Evolutionary conservation across 1,140 invertebrate species (phyloP), one percentile per base, ranked within the genome.

Genomic region (Drosophila truncata): DNA sequence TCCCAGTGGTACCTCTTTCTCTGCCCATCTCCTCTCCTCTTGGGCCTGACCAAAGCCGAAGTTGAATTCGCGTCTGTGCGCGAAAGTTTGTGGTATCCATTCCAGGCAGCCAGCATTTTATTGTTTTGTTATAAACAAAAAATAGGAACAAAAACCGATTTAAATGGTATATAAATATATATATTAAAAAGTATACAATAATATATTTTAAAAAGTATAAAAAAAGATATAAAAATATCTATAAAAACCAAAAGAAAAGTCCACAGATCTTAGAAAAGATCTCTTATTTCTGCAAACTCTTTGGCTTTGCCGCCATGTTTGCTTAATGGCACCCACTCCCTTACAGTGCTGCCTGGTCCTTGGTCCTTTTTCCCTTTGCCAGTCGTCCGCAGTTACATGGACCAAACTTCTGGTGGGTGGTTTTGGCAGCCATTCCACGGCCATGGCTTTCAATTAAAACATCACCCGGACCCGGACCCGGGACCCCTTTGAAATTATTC

Each of bases 391-490:
- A 25, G 63, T 44, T 59, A 65, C 31, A 25, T 16, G 59, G 33
- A 55, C 59, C 29, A 42, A 42, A 60, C 29, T 50, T 55, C 55
- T 31, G 27, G 64, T 50, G 44, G 63, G 31, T 52, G 47, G 41
- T 20, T 16, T 46, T 41, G 69, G 42, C 69, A 59, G 69, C 84
- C 84, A 88, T 88, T 80, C 78, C 72, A 44, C 23, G 54, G 77
- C 80, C 60, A 74, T 55, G 82, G 84, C 49, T 84, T 88, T 88
- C 84, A 88, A 88, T 88, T 88, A 88, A 88, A 88, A 85, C 81
- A 88, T 88, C 84, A 88, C 69, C 79, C 70, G 77, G 42, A 35
- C 42, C 20, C 42, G 41, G 41, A 16, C n/a, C 39, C 18, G 11
- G 46, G 23, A 47, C 80, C 75, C 63, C 66, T 74, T 81, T 46